Base-by-base conservation (phyloP, 2,888 invertebrate genomes). In the Metalampra italica region DNA sequence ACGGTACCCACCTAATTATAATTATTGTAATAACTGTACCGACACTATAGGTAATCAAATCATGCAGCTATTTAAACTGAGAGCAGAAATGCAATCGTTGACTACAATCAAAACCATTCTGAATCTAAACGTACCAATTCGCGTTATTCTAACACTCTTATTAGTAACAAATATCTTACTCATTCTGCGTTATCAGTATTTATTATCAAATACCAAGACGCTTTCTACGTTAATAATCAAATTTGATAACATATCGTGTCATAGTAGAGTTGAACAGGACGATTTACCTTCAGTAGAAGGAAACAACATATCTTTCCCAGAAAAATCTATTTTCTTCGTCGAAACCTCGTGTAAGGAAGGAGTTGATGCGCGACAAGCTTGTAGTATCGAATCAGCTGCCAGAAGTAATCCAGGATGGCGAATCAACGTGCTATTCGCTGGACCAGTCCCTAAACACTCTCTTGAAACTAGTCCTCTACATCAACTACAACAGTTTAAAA, bases 371-470 rank as follows among this genome's bases (percentile, higher is more conserved):
- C 81, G 93, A 13, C 92, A 94, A 64, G 92, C 93, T 0, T 94
- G 94, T 66, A 92, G 93, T 0, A 90, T 94, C 0, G 94, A 94
- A 75, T 93, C 93, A 0, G 93, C 93, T 0, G 92, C 93, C 0
- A 78, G 75, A 52, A 78, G 91, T 59, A 93, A 94, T 63, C 92
- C 92, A 0, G 71, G 82, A 34, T 84, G 82, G 65, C 84, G 89
- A 40, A 81, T 94, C 0, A 91, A 91, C 56, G 71, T 93, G 0
- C 56, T 93, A 8, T 91, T 90, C 56, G 74, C 90, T 0, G 90
- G 90, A 7, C 89, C 91, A 0, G 64, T 77, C 0, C 48, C 52
- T 0, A 46, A 55, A 1, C n/a, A 12, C 1, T 60, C 60, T 14
- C 56, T 80, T 1, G 67, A 71, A 0, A 68, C 71, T 11, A 58